Conservation (phyloP, 2,888 invertebrate species). For the Ichneumoninae sp. region DNA sequence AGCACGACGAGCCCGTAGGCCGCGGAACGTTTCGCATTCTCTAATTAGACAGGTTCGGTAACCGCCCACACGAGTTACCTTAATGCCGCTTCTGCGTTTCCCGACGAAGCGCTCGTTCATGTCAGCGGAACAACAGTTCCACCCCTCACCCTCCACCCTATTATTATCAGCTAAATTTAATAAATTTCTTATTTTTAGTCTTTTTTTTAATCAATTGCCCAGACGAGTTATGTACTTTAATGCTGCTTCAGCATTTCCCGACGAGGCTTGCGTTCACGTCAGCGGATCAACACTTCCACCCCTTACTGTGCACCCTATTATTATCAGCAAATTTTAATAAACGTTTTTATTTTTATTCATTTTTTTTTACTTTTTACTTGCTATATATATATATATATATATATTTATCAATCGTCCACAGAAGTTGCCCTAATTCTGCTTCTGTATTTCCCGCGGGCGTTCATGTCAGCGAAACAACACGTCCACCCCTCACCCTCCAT, state of each 20-base stretch:
- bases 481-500: not conserved
- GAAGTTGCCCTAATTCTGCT: not conserved
- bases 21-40: constrained; percentile 74
- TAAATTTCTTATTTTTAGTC: not conserved
- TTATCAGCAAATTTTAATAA: too few species aligned
- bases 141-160: too few species aligned
- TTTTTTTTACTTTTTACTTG: too few species aligned
- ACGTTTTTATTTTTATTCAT: too few species aligned
- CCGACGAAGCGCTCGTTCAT: not conserved
- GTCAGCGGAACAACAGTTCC: too few species aligned
- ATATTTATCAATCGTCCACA: constrained; percentile 5
- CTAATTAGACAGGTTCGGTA: constrained; percentile 77
- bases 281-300: not conserved
- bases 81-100: not conserved
- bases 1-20: constrained; percentile 27
- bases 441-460: not conserved
- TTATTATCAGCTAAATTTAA: too few species aligned
- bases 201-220: not conserved
- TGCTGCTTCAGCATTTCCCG: not conserved
- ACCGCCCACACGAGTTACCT: constrained; percentile 30
- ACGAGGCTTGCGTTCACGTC: not conserved
- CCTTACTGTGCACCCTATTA: not conserved
- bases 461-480: constrained; percentile 18
- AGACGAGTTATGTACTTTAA: constrained; percentile 14
- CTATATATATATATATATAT: not conserved